These are phyloP conservation scores for Rhineura floridana DNA, from an alignment of 2,113 vertebrate genomes.

Conservation along the genomic window DNA sequence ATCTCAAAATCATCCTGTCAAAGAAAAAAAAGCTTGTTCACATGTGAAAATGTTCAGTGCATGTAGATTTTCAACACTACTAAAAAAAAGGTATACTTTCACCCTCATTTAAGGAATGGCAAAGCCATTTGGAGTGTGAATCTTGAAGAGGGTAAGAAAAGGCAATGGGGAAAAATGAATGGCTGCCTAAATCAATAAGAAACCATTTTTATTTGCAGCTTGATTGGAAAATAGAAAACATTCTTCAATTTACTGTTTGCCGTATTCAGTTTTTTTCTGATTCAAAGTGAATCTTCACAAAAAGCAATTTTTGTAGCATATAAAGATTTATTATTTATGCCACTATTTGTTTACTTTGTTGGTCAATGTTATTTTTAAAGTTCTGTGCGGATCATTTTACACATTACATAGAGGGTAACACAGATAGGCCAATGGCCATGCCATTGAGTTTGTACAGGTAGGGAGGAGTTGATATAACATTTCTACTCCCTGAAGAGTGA, in stretches of 20 bases:
- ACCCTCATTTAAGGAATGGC: not conserved
- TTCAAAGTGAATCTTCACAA: not conserved
- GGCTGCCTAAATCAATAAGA: not conserved
- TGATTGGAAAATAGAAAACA: not conserved
- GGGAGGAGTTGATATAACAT: not conserved
- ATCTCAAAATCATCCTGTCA: not conserved
- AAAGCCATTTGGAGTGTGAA: conserved; percentile 24
- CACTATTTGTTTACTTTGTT: not conserved
- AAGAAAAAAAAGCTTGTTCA: not conserved
- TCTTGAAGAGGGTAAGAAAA: not conserved
- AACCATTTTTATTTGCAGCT: not conserved
- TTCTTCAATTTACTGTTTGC: not conserved
- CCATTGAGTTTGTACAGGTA: too few species aligned
- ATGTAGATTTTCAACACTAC: not conserved
- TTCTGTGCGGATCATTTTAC: not conserved
- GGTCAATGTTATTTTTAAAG: not conserved
- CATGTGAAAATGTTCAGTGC: not conserved
- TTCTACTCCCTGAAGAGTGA: not conserved
- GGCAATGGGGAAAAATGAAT: conserved; percentile 8
- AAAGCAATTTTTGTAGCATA: not conserved
- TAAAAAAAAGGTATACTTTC: too few species aligned
- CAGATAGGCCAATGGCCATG: too few species aligned
- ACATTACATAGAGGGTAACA: not conserved
- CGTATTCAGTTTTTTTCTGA: not conserved
- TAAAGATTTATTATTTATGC: not conserved